Base-by-base conservation (phyloP, 2,797 vertebrate species). In the Acanthopagrus latus region DNA sequence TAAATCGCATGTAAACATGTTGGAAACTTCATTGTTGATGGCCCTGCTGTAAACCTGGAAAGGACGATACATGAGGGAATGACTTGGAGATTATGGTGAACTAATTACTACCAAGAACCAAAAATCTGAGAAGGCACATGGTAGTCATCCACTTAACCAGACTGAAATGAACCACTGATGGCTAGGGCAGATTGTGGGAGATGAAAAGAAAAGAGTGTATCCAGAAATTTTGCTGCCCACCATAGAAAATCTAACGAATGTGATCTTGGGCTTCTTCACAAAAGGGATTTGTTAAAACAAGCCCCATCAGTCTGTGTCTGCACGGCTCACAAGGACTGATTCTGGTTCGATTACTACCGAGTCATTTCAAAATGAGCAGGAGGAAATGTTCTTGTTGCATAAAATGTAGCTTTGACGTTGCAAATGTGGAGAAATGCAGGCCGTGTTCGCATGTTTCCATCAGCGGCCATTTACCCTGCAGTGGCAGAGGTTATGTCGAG, bases 301-400 rank as follows among this genome's bases (percentile, higher is more conserved):
- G 27, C 14, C 41, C 52, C 6, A 1, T 18, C 2, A 6, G 13
- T 21, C 2, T 10, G 13, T 21, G 48, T 7, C 2, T 12, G 16
- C 16, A 13, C 0, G n/a, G n/a, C 20, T 55, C 52, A 27, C 25
- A 52, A 5, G 18, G n/a, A 7, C 0, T 7, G 0, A 38, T 8
- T 50, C 23, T 27, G 29, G 27, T 68, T 29, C 21, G 17, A 64
- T 73, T 4, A 27, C 33, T 4, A 23, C 25, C 59, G n/a, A 54
- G 48, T 50, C 7, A 3, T 52, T 44, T 70, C 27, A 23, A 54
- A 52, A 68, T 12, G 18, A 47, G 29, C 0, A 0, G 57, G 14
- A 54, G 41, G 65, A 81, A 60, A 78, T 80, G 25, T 38, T n/a
- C 20, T 52, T 17, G 9, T 72, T 57, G 71, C 51, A 74, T 20